phyloP scores from a whole-genome alignment of 64 coral and sea anemone species.

The Stichodactyla helianthus region DNA sequence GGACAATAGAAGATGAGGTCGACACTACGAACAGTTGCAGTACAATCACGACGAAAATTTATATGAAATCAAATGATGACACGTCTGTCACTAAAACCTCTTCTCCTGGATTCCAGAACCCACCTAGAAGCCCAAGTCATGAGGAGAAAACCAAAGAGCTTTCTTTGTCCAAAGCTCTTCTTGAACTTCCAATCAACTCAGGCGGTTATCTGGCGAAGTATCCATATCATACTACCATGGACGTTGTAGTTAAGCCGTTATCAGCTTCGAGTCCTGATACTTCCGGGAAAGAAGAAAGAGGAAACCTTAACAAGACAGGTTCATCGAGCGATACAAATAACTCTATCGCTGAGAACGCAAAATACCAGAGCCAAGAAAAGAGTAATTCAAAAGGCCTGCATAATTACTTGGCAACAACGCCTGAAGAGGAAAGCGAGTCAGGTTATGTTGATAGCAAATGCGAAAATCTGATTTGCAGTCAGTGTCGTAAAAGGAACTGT shows the following conservation, averaged over 20 bases:
- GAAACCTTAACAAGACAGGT: neutral
- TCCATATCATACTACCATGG: neutral
- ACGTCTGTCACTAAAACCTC: neutral
- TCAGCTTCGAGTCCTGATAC: slow-evolving; percentile 18
- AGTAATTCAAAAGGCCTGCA: neutral
- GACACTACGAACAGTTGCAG: slow-evolving; percentile 4
- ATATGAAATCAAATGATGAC: slow-evolving; percentile 3
- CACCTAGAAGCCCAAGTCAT: neutral
- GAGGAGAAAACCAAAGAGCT: neutral
- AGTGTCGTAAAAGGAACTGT: neutral
- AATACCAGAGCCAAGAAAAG: neutral
- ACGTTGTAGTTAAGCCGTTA: neutral
- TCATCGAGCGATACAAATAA: neutral
- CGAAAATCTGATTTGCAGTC: neutral
- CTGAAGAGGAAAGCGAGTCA: neutral
- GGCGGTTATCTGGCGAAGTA: neutral
- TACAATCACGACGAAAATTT: neutral
- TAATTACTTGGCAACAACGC: neutral
- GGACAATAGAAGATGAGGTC: slow-evolving; percentile 65
- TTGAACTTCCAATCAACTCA: neutral
- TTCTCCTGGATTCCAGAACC: neutral
- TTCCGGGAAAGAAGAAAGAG: neutral
- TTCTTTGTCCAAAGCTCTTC: neutral
- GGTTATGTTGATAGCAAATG: neutral
- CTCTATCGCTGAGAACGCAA: neutral